Evolutionary conservation across 2,888 invertebrate species (phyloP), one percentile per base, ranked within the genome.

Genomic region (Drosophila parthenogenetica): DNA sequence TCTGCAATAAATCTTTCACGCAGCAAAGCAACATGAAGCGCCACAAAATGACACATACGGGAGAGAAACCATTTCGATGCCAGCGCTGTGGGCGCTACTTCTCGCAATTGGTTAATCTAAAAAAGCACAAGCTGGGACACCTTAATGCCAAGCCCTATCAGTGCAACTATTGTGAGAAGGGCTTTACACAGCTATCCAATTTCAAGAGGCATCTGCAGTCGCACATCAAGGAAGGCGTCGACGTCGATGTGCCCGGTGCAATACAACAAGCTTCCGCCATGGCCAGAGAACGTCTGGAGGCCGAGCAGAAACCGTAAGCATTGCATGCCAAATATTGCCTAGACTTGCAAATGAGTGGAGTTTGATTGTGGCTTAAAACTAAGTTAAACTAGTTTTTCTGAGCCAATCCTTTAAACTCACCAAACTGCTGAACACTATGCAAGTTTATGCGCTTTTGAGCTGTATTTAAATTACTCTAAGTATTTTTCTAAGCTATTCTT

Each of bases 21-120:
- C 92, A 92, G 74, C 92, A 91, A 69, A 92, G 92, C 37, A 92
- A 92, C 72, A 89, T 92, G 87, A 90, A 90, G 53, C 90, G 92
- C 55, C 92, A 92, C 78, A 91, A 92, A 74, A 87, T 92, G 69
- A 91, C 90, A 66, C 92, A 92, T 59, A 92, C 92, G 14, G 92
- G 92, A 22, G 92, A 92, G 55, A 92, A 92, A 69, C 92, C 92
- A 19, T 92, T 91, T 67, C 91, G 91, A 3, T 92, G 92, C 74
- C 91, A 91, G 74, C 87, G 91, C 13, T 92, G 92, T 58, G 91
- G 91, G 11, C 89, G 91, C 35, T 91, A 91, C 68, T 92, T 92
- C 66, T 91, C 92, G 8, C 92, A 92, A 63, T 87, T 92, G 46
- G 91, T 92, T 16, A 92, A 92, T 78, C 89, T 92, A n/a, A 92